Evolutionary conservation across 2,888 invertebrate species (phyloP), one percentile per base, ranked within the genome.

Genomic region (Agrotis segetum): DNA sequence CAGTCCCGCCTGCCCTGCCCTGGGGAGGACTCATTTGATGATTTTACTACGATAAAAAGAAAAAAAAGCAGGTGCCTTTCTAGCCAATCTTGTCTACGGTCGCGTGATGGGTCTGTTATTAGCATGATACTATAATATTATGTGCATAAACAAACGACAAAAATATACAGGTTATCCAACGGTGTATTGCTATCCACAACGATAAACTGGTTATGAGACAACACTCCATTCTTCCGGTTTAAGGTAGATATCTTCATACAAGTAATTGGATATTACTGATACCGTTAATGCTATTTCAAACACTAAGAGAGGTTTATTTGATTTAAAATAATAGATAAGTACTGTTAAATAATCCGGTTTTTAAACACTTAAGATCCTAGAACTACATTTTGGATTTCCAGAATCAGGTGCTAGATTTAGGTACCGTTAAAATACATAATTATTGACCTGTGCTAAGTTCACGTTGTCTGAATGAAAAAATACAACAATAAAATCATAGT

Each of bases 201-300:
- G 88, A 89, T 80, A 88, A 91, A 88, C 91, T 88, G 87, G 85
- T 82, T 81, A 71, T 69, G 59, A 72, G 79, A 83, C 77, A 75
- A 84, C 81, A 82, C 86, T 87, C 70, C 64, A 84, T 65, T 88
- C 75, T 85, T 84, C 88, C 85, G 85, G 87, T 88, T 88, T 79
- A 74, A 47, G 55, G 49, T 46, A 47, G 55, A 44, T 46, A 76
- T 47, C 46, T 56, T 16, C 74, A 81, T 74, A 74, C 60, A 81
- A 53, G 53, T 74, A 49, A 72, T 78, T 72, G 66, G 77, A 83
- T 76, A 83, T 82, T 69, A 77, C 66, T 40, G 47, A 16, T 47
- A 82, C 88, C 89, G 89, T 89, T 89, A 74, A n/a, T 40, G n/a
- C 74, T 72, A 56, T 56, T 67, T 34, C 47, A 7, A 56, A 47